phyloP scores from a whole-genome alignment of 2,113 vertebrate species.

The Cyprinus carpio region DNA sequence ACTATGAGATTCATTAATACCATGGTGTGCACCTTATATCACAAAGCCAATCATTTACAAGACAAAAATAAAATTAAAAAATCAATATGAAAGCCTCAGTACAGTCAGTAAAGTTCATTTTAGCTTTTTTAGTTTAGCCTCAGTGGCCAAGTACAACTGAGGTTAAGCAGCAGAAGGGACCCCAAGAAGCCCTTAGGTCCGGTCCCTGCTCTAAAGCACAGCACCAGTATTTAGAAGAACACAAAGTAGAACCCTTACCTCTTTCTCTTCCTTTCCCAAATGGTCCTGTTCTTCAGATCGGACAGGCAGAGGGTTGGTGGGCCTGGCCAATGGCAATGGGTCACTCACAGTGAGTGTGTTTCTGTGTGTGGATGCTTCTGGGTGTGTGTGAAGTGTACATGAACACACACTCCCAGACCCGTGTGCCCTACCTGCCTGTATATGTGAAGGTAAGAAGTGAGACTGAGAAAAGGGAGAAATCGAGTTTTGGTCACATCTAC shows the following conservation, averaged over 20 bases:
- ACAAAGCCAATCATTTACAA: no score
- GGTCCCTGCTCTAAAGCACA: conserved; percentile 44
- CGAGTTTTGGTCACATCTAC: conserved; percentile 74
- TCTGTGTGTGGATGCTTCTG: conserved; percentile 62
- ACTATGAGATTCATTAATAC: no score
- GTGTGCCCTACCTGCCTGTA: conserved; percentile 70
- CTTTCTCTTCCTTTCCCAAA: conserved; percentile 84
- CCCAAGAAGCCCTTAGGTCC: not conserved
- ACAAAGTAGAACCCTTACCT: conserved; percentile 84
- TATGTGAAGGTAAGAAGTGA: conserved; percentile 77
- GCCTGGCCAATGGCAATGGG: conserved; percentile 86
- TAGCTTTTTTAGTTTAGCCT: not conserved
- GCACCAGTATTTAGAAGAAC: conserved; percentile 50
- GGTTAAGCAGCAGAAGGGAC: not conserved
- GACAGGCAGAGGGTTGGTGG: conserved; percentile 78
- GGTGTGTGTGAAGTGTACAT: conserved; percentile 58
- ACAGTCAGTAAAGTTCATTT: not conserved
- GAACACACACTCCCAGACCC: conserved; percentile 65
- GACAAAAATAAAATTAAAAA: not conserved
- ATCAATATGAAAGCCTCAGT: not conserved
- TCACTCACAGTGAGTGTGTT: conserved; percentile 73
- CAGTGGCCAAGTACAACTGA: not conserved
- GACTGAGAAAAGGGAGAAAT: conserved; percentile 69
- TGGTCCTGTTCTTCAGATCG: conserved; percentile 78
- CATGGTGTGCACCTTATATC: not conserved